Conservation (phyloP, 2,113 vertebrate species). For the Conger conger region DNA sequence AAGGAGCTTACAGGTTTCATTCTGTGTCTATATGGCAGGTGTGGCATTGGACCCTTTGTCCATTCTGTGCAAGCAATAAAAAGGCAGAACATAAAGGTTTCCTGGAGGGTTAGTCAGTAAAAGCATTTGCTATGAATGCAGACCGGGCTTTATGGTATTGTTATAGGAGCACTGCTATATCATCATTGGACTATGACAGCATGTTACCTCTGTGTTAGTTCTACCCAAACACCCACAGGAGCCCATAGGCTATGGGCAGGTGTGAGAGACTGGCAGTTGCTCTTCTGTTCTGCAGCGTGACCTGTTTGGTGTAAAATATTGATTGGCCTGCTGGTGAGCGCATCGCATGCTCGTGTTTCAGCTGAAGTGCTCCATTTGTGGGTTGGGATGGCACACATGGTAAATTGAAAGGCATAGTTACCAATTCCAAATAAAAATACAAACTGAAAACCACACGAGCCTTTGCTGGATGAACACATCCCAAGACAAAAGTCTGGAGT, state of each 20-base stretch:
- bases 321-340: not conserved
- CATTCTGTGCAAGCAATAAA: not conserved
- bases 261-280: not conserved
- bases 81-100: not conserved
- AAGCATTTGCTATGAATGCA: not conserved
- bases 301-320: conserved; percentile 1
- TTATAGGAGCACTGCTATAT: not conserved
- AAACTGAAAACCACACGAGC: not conserved
- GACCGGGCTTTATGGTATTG: not conserved
- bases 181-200: not conserved
- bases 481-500: not conserved
- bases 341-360: not conserved
- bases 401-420: not conserved
- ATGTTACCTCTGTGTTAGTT: not conserved
- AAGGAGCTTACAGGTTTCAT: not conserved
- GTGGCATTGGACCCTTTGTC: not conserved
- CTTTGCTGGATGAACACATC: not conserved
- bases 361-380: not conserved
- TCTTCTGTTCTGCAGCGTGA: not conserved
- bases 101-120: not conserved
- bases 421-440: not conserved
- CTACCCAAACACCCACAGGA: not conserved
- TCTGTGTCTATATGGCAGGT: not conserved
- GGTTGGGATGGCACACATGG: not conserved
- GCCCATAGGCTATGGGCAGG: not conserved